Evolutionary conservation across 1,140 invertebrate species (phyloP).

Genomic region (Drosophila miranda): DNA sequence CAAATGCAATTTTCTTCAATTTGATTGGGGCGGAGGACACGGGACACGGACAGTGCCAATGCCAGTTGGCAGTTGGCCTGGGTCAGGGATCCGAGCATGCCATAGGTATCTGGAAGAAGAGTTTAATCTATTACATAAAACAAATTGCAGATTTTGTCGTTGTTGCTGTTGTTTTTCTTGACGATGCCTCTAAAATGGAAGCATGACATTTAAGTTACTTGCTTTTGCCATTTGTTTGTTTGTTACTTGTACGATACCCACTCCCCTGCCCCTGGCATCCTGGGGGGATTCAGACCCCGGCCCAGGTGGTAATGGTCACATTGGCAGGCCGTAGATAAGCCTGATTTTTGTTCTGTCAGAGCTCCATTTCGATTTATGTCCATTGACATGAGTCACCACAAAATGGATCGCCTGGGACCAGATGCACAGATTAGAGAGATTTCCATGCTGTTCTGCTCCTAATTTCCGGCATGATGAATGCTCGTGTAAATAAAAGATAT

Average conservation of each 20-base stretch:
- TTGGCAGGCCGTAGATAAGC: conserved; percentile 51
- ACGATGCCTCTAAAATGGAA: conserved; percentile 40
- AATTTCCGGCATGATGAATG: conserved; percentile 60
- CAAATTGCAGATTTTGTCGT: conserved; percentile 69
- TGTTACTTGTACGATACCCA: conserved; percentile 10
- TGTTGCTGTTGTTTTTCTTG: conserved; percentile 12
- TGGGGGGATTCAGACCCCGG: not conserved
- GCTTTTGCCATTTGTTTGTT: conserved; percentile 46
- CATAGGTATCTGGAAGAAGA: conserved; percentile 44
- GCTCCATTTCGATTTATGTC: conserved; percentile 38
- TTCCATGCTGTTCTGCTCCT: conserved; percentile 27
- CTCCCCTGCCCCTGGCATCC: not conserved
- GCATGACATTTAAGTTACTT: conserved; percentile 78
- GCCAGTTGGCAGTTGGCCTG: conserved; percentile 63
- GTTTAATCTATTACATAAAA: conserved; percentile 76
- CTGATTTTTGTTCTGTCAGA: conserved; percentile 55
- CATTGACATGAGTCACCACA: conserved; percentile 46
- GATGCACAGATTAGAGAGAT: conserved; percentile 26
- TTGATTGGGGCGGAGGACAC: conserved; percentile 74
- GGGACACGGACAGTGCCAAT: conserved; percentile 43
- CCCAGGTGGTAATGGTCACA: conserved; percentile 33
- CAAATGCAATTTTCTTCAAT: conserved; percentile 81
- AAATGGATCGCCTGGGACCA: conserved; percentile 25
- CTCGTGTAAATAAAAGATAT: conserved; percentile 24
- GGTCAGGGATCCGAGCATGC: conserved; percentile 15